Percentiles rank a stretch among this genome's conserved stretches.
Conservation (phyloP, 2,888 invertebrate species). For the Acanthopleura granulata region DNA sequence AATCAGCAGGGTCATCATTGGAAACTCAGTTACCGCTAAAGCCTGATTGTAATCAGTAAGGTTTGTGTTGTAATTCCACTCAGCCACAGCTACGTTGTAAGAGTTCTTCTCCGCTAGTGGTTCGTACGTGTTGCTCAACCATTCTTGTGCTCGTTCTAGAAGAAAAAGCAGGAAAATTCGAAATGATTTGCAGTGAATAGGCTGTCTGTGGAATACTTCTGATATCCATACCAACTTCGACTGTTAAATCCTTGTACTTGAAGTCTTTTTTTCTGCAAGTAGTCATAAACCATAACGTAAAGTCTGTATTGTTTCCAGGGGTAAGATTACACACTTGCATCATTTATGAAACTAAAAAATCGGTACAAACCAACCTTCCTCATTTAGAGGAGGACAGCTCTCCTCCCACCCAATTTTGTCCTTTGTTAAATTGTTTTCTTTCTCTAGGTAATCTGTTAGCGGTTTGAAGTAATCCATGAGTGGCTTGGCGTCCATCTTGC, state of each 20-base stretch:
- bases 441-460: constrained; percentile 79
- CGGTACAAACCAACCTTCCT: neutral
- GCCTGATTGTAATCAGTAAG: neutral
- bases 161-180: no score
- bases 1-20: no score
- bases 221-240: no score
- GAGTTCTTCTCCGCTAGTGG: neutral
- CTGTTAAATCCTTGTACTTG: no score
- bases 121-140: neutral
- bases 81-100: neutral
- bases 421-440: neutral
- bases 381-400: neutral
- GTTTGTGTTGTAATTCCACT: neutral
- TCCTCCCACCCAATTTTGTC: constrained; percentile 31
- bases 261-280: no score
- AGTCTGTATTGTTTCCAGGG: no score
- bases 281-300: no score
- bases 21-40: neutral
- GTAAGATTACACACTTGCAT: no score
- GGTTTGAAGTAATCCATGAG: constrained; percentile 87
- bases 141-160: neutral
- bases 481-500: constrained; percentile 80
- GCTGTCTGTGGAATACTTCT: no score
- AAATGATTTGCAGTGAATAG: no score
- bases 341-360: no score